Percentiles rank a stretch among this genome's conserved stretches.
These are phyloP conservation scores for Tamandua tetradactyla DNA, from an alignment of 2,797 vertebrate species.

Conservation along the genomic window DNA sequence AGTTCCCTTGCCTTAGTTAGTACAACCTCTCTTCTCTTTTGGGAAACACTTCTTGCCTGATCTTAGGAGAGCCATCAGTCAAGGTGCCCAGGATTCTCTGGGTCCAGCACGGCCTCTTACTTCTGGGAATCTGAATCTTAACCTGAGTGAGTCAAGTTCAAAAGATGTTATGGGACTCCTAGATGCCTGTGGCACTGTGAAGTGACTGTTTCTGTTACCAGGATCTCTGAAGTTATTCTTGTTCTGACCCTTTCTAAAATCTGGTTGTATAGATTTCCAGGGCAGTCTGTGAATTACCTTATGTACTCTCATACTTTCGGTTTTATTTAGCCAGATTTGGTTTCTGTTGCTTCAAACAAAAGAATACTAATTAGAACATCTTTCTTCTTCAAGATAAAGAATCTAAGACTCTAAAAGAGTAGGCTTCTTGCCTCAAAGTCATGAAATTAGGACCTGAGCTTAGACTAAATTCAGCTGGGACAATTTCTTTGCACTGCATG, in stretches of 20 bases:
- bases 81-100: background rate
- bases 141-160: background rate
- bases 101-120: background rate
- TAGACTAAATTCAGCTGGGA: background rate
- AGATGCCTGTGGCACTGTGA: background rate
- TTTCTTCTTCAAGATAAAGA: slow-evolving; percentile 12
- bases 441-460: background rate
- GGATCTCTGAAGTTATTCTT: background rate
- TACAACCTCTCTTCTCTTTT: background rate
- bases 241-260: background rate
- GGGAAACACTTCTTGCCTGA: background rate
- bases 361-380: background rate
- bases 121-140: slow-evolving; percentile 28
- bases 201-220: background rate
- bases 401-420: background rate
- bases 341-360: background rate
- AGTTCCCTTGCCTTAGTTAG: background rate
- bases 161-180: background rate
- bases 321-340: background rate
- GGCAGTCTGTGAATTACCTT: background rate
- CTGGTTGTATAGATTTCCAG: background rate
- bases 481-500: background rate
- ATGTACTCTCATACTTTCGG: background rate
- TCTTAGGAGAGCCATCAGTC: background rate
- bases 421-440: background rate